phyloP scores from a whole-genome alignment of 2,113 vertebrate genomes.

The Conger conger region DNA sequence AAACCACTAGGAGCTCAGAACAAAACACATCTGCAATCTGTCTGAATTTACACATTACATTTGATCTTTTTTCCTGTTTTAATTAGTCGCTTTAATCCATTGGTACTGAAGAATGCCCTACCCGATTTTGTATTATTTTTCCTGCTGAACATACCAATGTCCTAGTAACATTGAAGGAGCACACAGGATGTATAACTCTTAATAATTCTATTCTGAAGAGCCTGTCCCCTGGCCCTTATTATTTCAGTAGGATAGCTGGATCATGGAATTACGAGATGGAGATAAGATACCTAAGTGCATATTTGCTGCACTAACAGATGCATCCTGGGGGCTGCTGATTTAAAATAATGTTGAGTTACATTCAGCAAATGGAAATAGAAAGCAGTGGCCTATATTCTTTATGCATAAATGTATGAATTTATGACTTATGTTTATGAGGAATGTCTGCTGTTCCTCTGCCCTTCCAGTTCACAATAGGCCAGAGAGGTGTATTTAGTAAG shows the following conservation, averaged over 20 bases:
- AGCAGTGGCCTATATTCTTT: background rate
- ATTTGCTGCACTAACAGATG: background rate
- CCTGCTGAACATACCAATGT: background rate
- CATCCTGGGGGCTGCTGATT: background rate
- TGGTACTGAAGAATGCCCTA: background rate
- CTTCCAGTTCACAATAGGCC: background rate
- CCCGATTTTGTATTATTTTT: background rate
- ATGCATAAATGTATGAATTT: background rate
- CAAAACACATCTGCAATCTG: background rate
- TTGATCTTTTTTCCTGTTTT: background rate
- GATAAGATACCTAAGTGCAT: background rate
- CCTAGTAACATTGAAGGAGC: background rate
- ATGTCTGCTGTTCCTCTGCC: background rate
- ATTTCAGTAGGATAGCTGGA: background rate
- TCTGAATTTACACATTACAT: background rate
- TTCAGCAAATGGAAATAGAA: background rate
- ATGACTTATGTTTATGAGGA: background rate
- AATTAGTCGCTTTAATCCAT: background rate
- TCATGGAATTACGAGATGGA: background rate
- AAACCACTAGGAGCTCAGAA: background rate
- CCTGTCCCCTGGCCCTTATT: background rate
- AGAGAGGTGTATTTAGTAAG: background rate
- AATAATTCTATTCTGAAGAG: slow-evolving; percentile 1
- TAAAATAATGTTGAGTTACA: background rate
- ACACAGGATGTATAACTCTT: slow-evolving; percentile 2